Percentiles rank a stretch among this genome's conserved stretches.
These are phyloP conservation scores for Sweltsa coloradensis DNA, from an alignment of 1,140 invertebrate species.

Conservation along the genomic window DNA sequence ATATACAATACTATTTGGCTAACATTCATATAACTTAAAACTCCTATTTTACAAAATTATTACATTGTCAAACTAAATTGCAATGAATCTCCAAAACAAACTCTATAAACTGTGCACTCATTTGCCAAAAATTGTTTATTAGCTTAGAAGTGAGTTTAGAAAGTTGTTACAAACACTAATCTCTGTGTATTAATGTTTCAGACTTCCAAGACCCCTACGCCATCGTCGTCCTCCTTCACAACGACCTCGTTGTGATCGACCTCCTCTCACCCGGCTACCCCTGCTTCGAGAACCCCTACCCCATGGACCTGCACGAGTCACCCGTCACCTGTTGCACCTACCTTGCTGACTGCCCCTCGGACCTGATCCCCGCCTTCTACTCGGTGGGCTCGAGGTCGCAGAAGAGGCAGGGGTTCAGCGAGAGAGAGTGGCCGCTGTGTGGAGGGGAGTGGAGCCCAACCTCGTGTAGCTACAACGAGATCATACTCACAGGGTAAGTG, in stretches of 20 bases:
- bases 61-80: no score
- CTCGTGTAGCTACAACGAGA: conserved; percentile 91
- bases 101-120: no score
- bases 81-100: no score
- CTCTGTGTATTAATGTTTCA: conserved; percentile 32
- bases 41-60: no score
- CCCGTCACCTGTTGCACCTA: conserved; percentile 93
- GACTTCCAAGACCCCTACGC: conserved; percentile 96
- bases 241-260: conserved; percentile 97
- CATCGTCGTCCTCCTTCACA: conserved; percentile 92
- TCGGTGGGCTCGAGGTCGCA: conserved; percentile 64
- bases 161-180: no score
- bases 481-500: conserved; percentile 84
- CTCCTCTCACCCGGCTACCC: conserved; percentile 89
- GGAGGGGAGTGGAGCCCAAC: conserved; percentile 91
- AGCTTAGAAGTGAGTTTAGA: no score
- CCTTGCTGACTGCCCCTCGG: conserved; percentile 92
- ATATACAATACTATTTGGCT: no score
- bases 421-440: conserved; percentile 89
- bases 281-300: conserved; percentile 98
- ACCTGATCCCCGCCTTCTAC: conserved; percentile 90
- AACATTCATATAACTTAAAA: no score
- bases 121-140: no score
- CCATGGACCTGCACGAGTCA: conserved; percentile 98
- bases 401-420: conserved; percentile 78